Evolutionary conservation across 2,797 vertebrate genomes (phyloP).

Genomic region (Eupleurogrammus muticus): DNA sequence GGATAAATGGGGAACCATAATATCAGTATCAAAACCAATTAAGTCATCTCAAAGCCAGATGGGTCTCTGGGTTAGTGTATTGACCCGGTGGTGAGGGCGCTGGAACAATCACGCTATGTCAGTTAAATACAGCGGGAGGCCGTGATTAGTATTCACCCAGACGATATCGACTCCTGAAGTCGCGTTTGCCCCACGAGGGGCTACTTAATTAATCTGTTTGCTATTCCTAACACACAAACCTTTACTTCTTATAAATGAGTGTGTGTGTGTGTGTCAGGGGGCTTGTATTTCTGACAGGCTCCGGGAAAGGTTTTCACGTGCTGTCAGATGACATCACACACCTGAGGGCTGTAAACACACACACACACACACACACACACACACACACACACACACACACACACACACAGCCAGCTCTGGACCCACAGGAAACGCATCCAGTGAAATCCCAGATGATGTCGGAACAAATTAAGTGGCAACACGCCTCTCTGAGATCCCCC

Average conservation of each 20-base stretch:
- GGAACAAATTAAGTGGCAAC: constrained; percentile 64
- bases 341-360: constrained; percentile 56
- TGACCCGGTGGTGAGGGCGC: constrained; percentile 21
- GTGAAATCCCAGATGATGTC: constrained; percentile 67
- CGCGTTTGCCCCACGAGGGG: background rate
- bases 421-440: constrained; percentile 55
- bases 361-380: no score
- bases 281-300: constrained; percentile 31
- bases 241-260: background rate
- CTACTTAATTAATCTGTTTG: constrained; percentile 1
- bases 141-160: background rate
- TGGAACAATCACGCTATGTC: constrained; percentile 14
- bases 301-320: constrained; percentile 28
- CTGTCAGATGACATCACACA: constrained; percentile 59
- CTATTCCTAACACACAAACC: constrained; percentile 8
- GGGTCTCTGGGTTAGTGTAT: constrained; percentile 48
- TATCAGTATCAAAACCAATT: constrained; percentile 54
- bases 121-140: constrained; percentile 15
- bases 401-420: constrained; percentile 51
- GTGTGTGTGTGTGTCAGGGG: background rate
- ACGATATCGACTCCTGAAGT: background rate
- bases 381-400: no score
- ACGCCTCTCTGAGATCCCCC: constrained; percentile 50
- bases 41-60: constrained; percentile 33
- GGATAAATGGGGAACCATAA: constrained; percentile 28